Base-by-base conservation (phyloP, 2,888 invertebrate genomes). In the Koerneria pararmatus region DNA sequence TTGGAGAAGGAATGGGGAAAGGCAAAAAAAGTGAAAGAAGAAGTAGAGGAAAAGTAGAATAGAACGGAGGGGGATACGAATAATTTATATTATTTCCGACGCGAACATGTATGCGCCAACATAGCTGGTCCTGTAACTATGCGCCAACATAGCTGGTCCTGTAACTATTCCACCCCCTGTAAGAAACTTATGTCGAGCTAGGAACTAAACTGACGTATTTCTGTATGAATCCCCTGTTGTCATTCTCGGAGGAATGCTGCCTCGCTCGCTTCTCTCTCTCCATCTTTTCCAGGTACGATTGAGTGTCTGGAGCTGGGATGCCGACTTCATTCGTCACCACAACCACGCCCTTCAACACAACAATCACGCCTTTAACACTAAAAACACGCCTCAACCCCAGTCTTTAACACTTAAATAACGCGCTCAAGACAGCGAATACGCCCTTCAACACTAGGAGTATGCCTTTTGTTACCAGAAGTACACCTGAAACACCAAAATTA, bases 151-250 rank as follows among this genome's bases (percentile, higher is more conserved):
- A 15, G 29, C 31, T 3, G 6, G 6, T 15, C 46, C 46, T n/a
- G 46, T 22, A 22, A 11, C n/a, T n/a, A 51, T 56, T 3, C 15
- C 56, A 27, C 31, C 5, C 11, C n/a, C 56, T 56, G 6, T 24
- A 29, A 5, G 46, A 41, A 41, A 41, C 46, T 41, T 15, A 11
- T 19, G 46, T 41, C 11, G n/a, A 11, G 11, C 46, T 11, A n/a
- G 46, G n/a, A 41, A 41, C 11, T 19, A 54, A 69, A 84, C 92
- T 90, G 88, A 95, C 95, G 87, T 97, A 97, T 95, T 95, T 97
- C 2, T 92, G 92, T 76, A 97, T 88, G 86, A 97, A 95, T 57
- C 95, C 93, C 82, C 94, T 88, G 84, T 93, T 95, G 83, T 97
- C 97, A 34, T 84, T 84, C 71, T 85, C 84, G 15, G 85, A 84